These are phyloP conservation scores for Paelopatides confundens DNA, from an alignment of 53 echinoderm and acorn worm species.

Conservation along the genomic window DNA sequence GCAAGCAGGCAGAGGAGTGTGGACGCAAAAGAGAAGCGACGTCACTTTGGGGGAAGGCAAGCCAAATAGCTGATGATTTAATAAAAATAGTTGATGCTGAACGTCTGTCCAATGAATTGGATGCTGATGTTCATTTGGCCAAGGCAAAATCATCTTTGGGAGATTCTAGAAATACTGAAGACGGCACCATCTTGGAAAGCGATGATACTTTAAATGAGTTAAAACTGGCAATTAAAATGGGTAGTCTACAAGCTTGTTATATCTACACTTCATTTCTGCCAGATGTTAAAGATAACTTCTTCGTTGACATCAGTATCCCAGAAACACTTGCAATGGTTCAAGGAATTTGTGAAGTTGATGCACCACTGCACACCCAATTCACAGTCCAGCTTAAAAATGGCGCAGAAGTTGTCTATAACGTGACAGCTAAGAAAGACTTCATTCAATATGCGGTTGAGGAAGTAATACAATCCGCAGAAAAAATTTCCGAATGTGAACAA, in stretches of 20 bases:
- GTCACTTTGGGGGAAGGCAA: neutral
- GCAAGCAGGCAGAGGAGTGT: neutral
- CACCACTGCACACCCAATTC: neutral
- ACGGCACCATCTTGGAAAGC: too few relatives aligned
- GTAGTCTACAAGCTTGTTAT: neutral
- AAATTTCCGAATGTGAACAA: too few relatives aligned
- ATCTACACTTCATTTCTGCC: neutral
- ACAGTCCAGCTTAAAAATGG: neutral
- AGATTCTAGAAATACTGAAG: too few relatives aligned
- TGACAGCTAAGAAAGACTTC: too few relatives aligned
- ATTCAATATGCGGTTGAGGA: neutral
- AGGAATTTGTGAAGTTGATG: neutral
- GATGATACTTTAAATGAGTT: neutral
- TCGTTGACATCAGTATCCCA: neutral
- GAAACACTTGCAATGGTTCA: neutral
- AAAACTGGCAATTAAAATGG: neutral
- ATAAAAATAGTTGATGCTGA: too few relatives aligned
- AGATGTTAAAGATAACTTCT: neutral
- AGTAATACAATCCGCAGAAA: too few relatives aligned
- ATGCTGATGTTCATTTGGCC: neutral
- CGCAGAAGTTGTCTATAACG: neutral
- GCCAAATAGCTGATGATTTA: neutral
- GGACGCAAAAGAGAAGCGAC: too few relatives aligned
- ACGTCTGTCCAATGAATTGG: neutral
- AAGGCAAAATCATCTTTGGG: neutral